These are phyloP conservation scores for Chelonoidis abingdonii DNA, from an alignment of 2,113 vertebrate species.

Conservation along the genomic window DNA sequence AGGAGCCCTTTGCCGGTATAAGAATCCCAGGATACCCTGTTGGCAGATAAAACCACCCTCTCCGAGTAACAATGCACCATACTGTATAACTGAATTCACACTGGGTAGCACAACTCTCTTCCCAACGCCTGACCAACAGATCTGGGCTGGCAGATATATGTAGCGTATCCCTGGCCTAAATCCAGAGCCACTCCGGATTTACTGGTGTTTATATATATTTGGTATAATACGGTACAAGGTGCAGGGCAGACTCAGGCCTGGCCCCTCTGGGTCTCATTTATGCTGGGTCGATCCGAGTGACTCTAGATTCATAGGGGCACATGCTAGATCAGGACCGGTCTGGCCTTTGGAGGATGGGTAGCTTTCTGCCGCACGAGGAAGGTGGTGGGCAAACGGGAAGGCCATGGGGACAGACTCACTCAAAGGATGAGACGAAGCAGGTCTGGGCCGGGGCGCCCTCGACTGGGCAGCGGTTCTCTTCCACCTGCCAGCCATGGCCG, in stretches of 20 bases:
- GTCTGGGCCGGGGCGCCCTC: conserved; percentile 32
- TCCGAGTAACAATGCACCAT: too few relatives aligned
- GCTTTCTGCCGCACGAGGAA: not conserved
- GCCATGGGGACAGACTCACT: not conserved
- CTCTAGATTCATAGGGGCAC: not conserved
- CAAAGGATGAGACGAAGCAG: conserved; percentile 47
- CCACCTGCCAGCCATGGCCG: conserved; percentile 47
- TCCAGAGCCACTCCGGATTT: not conserved
- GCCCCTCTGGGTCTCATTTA: not conserved
- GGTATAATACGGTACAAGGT: not conserved
- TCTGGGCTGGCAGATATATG: not conserved
- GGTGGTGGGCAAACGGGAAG: not conserved
- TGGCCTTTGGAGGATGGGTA: not conserved
- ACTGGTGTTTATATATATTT: not conserved
- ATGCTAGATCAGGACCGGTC: not conserved
- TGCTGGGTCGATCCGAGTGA: not conserved
- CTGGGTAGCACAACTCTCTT: not conserved
- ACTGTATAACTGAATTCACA: not conserved
- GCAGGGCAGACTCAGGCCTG: not conserved
- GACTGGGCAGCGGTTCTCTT: not conserved
- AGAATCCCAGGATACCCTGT: not conserved
- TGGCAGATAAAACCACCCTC: not conserved
- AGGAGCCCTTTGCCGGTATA: not conserved
- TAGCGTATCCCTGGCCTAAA: not conserved
- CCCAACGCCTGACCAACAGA: not conserved